phyloP scores from a whole-genome alignment of 35 echinoderm and acorn worm genomes.

The Holothuria glaberrima region DNA sequence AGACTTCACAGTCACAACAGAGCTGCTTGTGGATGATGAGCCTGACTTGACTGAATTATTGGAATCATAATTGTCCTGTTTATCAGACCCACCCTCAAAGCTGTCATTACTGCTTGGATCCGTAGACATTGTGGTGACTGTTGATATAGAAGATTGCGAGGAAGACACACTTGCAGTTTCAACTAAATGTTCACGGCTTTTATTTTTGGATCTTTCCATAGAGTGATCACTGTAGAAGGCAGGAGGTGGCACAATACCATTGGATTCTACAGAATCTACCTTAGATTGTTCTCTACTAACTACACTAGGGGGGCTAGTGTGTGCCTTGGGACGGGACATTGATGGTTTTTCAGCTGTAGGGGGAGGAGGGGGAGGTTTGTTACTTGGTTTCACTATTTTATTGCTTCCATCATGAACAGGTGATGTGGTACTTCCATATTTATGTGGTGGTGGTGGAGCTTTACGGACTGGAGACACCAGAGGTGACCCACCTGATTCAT shows the following conservation, averaged over 20 bases:
- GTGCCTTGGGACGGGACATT: neutral
- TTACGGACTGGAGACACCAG: constrained; percentile 26
- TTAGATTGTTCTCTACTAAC: neutral
- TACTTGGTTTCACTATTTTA: constrained; percentile 20
- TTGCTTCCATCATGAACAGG: neutral
- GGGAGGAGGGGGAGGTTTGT: constrained; percentile 51
- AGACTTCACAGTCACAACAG: constrained; percentile 61
- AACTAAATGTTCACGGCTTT: constrained; percentile 56
- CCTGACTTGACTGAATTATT: constrained; percentile 59
- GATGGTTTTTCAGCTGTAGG: constrained; percentile 24
- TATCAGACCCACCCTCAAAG: constrained; percentile 67
- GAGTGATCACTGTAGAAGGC: constrained; percentile 63
- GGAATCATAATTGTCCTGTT: constrained; percentile 66
- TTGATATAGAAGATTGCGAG: constrained; percentile 89
- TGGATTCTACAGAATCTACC: neutral
- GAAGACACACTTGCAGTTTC: constrained; percentile 92
- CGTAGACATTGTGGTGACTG: constrained; percentile 76
- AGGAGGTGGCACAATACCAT: constrained; percentile 67
- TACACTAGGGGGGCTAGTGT: neutral
- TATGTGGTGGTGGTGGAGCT: neutral
- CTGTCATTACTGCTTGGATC: constrained; percentile 79
- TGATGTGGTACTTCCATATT: neutral
- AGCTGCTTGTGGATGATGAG: constrained; percentile 65
- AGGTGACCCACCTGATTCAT: constrained; percentile 61
- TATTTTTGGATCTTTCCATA: neutral